phyloP scores from a whole-genome alignment of 2,113 vertebrate species.

The Mola mola region DNA sequence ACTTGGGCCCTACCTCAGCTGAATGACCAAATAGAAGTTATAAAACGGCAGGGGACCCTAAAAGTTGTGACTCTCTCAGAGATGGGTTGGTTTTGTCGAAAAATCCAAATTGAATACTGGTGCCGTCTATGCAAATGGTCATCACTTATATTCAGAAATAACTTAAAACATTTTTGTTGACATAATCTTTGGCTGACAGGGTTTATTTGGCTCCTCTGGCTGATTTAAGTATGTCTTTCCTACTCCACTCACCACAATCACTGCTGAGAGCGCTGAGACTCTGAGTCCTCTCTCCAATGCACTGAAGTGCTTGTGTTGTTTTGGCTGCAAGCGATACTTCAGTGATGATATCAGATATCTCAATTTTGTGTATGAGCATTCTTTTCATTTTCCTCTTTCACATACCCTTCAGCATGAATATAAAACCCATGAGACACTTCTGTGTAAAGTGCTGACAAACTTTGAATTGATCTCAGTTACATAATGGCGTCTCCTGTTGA shows the following conservation, averaged over 20 bases:
- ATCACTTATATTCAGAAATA: constrained; percentile 47
- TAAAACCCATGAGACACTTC: constrained; percentile 21
- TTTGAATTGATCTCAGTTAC: constrained; percentile 41
- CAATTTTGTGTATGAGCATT: constrained; percentile 42
- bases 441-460: constrained; percentile 50
- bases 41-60: constrained; percentile 1
- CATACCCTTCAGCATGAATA: constrained; percentile 28
- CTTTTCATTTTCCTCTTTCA: constrained; percentile 13
- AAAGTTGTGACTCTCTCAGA: constrained; percentile 28
- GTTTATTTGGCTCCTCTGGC: constrained; percentile 27
- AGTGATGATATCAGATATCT: constrained; percentile 41
- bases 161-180: constrained; percentile 33
- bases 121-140: constrained; percentile 24
- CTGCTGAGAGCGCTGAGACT: constrained; percentile 12
- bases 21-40: constrained; percentile 53
- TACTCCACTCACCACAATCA: constrained; percentile 39
- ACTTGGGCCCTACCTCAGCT: constrained; percentile 57
- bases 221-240: constrained; percentile 51
- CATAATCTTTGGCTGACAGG: constrained; percentile 10
- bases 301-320: constrained; percentile 44
- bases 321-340: constrained; percentile 38
- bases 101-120: constrained; percentile 24
- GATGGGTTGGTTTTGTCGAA: constrained; percentile 54
- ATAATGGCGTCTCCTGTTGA: constrained; percentile 27
- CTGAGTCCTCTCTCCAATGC: constrained; percentile 4